phyloP scores from a whole-genome alignment of 2,113 vertebrate species.

The Brevimyrus niger region DNA sequence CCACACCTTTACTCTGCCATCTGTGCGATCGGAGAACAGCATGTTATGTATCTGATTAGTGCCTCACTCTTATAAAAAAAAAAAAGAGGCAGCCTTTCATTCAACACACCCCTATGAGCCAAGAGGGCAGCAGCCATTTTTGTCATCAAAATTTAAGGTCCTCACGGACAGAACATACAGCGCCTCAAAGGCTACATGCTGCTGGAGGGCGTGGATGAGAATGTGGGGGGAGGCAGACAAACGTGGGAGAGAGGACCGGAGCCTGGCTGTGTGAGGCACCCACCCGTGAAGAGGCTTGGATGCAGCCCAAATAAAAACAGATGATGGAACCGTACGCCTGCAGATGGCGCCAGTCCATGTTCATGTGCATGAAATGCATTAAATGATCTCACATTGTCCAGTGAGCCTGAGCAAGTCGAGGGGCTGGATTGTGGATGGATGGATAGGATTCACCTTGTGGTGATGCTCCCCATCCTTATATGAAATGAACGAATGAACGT shows the following conservation, averaged over 20 bases:
- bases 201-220: not conserved
- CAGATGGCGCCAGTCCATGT: not conserved
- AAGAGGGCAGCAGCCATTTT: not conserved
- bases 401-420: not conserved
- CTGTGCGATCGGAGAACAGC: conserved; percentile 58
- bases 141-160: not conserved
- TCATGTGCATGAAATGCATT: not conserved
- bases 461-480: not conserved
- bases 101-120: not conserved
- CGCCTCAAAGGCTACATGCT: not conserved
- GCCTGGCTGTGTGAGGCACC: not conserved
- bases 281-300: not conserved
- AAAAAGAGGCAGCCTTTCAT: not conserved
- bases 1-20: conserved; percentile 92
- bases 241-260: not conserved
- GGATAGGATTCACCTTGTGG: not conserved
- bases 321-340: not conserved
- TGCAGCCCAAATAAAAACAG: not conserved
- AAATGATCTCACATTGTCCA: not conserved
- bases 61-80: not conserved
- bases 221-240: not conserved
- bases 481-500: not conserved
- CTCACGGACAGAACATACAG: not conserved
- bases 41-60: not conserved
- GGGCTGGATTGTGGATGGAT: not conserved